A percentile compares a stretch with the other conserved stretches of the same genome.
Evolutionary conservation across 2,888 invertebrate genomes (phyloP).

Genomic region (Neria commutata): DNA sequence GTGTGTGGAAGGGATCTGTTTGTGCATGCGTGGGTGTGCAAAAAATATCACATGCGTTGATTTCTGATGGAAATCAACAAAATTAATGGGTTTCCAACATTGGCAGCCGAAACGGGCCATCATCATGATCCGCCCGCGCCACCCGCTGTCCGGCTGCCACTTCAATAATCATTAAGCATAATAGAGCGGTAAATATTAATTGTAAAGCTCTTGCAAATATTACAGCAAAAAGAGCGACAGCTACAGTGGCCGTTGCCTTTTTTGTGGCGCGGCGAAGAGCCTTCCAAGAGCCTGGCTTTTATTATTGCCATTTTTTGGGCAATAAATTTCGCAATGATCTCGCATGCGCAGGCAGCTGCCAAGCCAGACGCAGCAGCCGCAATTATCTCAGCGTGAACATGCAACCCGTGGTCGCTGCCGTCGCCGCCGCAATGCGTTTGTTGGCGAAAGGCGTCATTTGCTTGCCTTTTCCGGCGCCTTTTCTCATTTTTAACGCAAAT

Average conservation of each 20-base stretch:
- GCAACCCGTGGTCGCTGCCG: not conserved
- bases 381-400: slow-evolving; percentile 3
- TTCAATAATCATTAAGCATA: slow-evolving; percentile 25
- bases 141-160: not conserved
- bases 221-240: not conserved
- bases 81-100: slow-evolving; percentile 18
- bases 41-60: not conserved
- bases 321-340: slow-evolving; percentile 10
- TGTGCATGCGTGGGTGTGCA: too few species aligned
- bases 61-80: slow-evolving; percentile 17
- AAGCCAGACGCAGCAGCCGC: not conserved
- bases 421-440: not conserved
- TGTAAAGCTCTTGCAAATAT: slow-evolving; percentile 18
- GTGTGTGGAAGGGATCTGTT: too few species aligned
- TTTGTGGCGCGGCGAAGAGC: too few species aligned
- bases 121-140: not conserved
- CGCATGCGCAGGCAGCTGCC: too few species aligned
- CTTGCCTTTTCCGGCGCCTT: too few species aligned
- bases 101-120: not conserved
- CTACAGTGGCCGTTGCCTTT: not conserved
- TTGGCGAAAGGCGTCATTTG: not conserved
- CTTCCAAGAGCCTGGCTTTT: not conserved
- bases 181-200: slow-evolving; percentile 34
- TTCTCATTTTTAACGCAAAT: not conserved
- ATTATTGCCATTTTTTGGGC: slow-evolving; percentile 4